These are phyloP conservation scores for Lepidostoma basale DNA, from an alignment of 1,140 invertebrate species.

Conservation along the genomic window DNA sequence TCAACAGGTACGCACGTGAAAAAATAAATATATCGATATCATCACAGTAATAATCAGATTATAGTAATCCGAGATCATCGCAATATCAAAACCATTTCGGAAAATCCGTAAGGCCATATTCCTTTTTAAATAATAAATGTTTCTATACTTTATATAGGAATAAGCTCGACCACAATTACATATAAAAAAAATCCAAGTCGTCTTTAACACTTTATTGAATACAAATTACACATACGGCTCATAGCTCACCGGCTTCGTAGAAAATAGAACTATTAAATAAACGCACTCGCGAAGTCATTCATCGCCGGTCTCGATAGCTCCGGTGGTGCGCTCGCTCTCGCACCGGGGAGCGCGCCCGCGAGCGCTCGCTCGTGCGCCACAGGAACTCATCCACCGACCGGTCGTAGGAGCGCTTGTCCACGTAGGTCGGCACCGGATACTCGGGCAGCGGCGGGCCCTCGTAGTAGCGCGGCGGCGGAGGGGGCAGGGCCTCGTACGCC, in stretches of 20 bases:
- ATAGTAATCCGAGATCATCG: slow-evolving; percentile 4
- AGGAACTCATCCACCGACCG: slow-evolving; percentile 90
- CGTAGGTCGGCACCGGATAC: slow-evolving; percentile 62
- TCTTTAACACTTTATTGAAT: slow-evolving; percentile 45
- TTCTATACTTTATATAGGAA: slow-evolving; percentile 6
- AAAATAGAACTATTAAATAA: slow-evolving; percentile 28
- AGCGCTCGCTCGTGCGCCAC: slow-evolving; percentile 76
- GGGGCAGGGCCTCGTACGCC: slow-evolving; percentile 74
- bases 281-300: slow-evolving; percentile 6
- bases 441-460: slow-evolving; percentile 73
- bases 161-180: slow-evolving; percentile 17
- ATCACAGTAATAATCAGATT: neutral
- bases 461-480: slow-evolving; percentile 75
- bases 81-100: neutral
- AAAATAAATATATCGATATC: neutral
- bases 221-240: slow-evolving; percentile 38
- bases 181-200: slow-evolving; percentile 42
- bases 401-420: slow-evolving; percentile 82
- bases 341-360: slow-evolving; percentile 62
- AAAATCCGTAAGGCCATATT: slow-evolving; percentile 19
- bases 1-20: neutral
- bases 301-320: slow-evolving; percentile 59
- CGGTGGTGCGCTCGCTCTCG: slow-evolving; percentile 61
- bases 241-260: slow-evolving; percentile 27
- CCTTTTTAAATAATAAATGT: slow-evolving; percentile 24